Base-by-base conservation (phyloP, 1,140 invertebrate genomes). In the Trissolcus basalis region DNA sequence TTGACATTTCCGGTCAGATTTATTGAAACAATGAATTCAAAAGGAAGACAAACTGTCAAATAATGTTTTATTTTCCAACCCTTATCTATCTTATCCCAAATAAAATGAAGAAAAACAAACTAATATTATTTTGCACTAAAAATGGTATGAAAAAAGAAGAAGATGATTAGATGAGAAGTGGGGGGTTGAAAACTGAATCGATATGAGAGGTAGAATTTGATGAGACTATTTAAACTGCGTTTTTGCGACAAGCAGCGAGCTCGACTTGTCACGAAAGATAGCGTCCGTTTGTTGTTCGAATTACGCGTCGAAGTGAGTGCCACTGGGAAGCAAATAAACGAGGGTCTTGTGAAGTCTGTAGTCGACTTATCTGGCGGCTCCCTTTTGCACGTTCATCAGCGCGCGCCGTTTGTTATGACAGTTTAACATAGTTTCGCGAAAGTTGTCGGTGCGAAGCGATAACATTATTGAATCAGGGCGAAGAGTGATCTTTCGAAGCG, bases 201-300 rank as follows among this genome's bases (percentile, higher is more conserved):
- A 78, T 80, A 76, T 76, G 76, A 78, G 78, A 78, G 72, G 72
- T 78, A 80, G 78, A 78, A 60, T 61, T 65, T 59, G 36, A 9
- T 39, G n/a, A 35, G 33, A 35, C 10, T 35, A 35, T 39, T 39
- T 39, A 11, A 9, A 39, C n/a, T 8, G 36, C 9, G 36, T 3
- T 39, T 39, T 39, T 39, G 36, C n/a, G 36, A 39, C 19, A 27
- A 3, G 19, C 19, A 3, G 19, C 19, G 19, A 27, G 19, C 19
- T 27, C 19, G 19, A 27, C 19, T 27, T 39, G 59, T 33, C 51
- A 56, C 49, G 47, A 13, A 35, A 68, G 73, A 76, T 76, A 70
- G 15, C 35, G 59, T 60, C n/a, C 35, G 59, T 60, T 76, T 76
- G 61, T 70, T 50, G 56, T 70, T 76, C 32, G 65, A 76, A 76